phyloP scores from a whole-genome alignment of 2,113 vertebrate genomes.

The Antennarius striatus region DNA sequence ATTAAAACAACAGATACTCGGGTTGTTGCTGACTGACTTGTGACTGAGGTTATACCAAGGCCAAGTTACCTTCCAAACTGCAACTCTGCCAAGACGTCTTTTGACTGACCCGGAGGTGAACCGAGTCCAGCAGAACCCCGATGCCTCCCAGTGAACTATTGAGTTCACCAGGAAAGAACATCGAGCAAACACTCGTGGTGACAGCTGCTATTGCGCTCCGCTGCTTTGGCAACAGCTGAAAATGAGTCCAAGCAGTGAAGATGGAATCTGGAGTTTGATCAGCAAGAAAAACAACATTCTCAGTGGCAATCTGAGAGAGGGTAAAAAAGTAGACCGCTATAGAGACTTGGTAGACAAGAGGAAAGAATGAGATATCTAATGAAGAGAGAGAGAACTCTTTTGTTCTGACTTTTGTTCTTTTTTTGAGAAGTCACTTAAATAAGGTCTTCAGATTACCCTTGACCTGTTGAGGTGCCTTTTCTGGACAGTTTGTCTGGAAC shows the following conservation, averaged over 20 bases:
- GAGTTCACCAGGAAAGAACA: background rate
- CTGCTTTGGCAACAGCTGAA: slow-evolving; percentile 9
- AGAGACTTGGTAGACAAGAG: background rate
- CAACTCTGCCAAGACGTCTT: background rate
- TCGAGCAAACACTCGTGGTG: background rate
- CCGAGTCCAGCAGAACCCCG: background rate
- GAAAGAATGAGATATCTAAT: background rate
- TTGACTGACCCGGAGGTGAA: background rate
- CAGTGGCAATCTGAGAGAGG: background rate
- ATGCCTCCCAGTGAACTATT: background rate
- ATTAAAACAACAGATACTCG: too few relatives aligned
- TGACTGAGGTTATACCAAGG: background rate
- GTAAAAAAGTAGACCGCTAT: background rate
- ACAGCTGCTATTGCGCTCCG: slow-evolving; percentile 2
- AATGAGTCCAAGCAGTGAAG: background rate
- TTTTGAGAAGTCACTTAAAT: background rate
- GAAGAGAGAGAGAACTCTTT: background rate
- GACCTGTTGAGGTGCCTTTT: background rate
- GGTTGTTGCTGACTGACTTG: too few relatives aligned
- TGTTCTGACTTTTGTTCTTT: background rate
- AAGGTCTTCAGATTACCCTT: too few relatives aligned
- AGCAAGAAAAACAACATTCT: background rate
- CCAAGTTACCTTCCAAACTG: background rate
- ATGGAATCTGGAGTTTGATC: background rate
- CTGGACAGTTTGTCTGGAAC: background rate